A percentile compares a stretch with the other conserved stretches of the same genome.
phyloP scores from a whole-genome alignment of 2,888 invertebrate species.

The Chymomyza amoena region DNA sequence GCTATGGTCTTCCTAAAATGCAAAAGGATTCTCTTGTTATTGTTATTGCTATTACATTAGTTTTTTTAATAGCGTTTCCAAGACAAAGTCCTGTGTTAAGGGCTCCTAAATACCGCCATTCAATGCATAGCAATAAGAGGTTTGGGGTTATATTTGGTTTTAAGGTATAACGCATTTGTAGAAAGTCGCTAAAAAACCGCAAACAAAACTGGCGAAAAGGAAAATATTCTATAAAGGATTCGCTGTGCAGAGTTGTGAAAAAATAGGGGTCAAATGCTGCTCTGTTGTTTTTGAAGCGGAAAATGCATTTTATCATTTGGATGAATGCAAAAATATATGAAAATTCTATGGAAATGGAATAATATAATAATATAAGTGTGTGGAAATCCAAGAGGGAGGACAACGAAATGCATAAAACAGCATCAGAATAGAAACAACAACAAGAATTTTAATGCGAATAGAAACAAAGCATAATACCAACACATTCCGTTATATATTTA shows the following conservation, averaged over 20 bases:
- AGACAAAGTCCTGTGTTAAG: background rate
- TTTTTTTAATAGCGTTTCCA: background rate
- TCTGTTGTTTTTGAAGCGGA: background rate
- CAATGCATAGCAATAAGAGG: slow-evolving; percentile 43
- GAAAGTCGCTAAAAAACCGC: too few relatives aligned
- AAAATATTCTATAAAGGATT: background rate
- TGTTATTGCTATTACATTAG: background rate
- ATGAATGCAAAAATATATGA: background rate
- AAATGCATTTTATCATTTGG: background rate
- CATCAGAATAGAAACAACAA: background rate
- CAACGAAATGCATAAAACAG: background rate
- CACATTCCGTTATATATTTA: background rate
- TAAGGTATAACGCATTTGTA: background rate
- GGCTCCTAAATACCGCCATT: slow-evolving; percentile 17
- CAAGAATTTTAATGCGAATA: background rate
- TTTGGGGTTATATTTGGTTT: background rate
- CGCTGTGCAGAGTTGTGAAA: background rate
- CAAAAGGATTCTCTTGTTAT: background rate
- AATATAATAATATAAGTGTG: background rate
- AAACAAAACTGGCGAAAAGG: background rate
- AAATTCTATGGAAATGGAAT: background rate
- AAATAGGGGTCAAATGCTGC: background rate
- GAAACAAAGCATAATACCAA: background rate
- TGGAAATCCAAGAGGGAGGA: background rate
- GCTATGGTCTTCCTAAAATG: too few relatives aligned